These are phyloP conservation scores for Stichopus chloronotus DNA, from an alignment of 35 echinoderm and acorn worm species.

Conservation along the genomic window DNA sequence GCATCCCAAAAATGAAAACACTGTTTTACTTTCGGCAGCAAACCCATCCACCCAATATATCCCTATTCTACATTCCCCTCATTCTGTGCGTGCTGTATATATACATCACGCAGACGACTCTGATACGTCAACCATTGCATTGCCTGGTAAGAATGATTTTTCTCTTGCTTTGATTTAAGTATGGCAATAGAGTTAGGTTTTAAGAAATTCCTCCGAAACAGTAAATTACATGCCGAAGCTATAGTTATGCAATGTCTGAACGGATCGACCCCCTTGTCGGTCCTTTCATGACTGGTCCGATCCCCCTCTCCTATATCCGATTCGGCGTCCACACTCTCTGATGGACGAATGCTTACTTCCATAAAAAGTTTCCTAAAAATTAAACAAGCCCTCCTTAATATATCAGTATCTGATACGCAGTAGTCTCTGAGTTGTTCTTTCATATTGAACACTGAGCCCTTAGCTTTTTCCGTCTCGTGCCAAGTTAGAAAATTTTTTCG, in stretches of 20 bases:
- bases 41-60: conserved; percentile 70
- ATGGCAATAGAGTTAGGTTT: conserved; percentile 62
- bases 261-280: background rate
- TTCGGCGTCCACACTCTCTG: background rate
- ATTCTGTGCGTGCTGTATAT: conserved; percentile 72
- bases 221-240: conserved; percentile 16
- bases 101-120: background rate
- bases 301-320: background rate
- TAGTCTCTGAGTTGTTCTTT: conserved; percentile 62
- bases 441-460: conserved; percentile 47
- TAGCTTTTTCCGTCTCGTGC: conserved; percentile 61
- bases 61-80: conserved; percentile 50
- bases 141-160: background rate
- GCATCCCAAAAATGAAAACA: conserved; percentile 64
- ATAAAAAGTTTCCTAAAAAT: background rate
- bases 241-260: conserved; percentile 25
- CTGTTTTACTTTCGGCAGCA: too few relatives aligned
- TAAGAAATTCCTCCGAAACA: conserved; percentile 61
- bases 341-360: background rate
- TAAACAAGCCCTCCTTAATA: conserved; percentile 2
- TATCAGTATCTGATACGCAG: conserved; percentile 61
- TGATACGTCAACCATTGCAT: conserved; percentile 69
- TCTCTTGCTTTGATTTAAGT: conserved; percentile 1
- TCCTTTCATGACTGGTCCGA: background rate
- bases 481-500: conserved; percentile 51